Evolutionary conservation across 1,140 invertebrate genomes (phyloP), one percentile per base, ranked within the genome.

Genomic region (Oscheius sp.): DNA sequence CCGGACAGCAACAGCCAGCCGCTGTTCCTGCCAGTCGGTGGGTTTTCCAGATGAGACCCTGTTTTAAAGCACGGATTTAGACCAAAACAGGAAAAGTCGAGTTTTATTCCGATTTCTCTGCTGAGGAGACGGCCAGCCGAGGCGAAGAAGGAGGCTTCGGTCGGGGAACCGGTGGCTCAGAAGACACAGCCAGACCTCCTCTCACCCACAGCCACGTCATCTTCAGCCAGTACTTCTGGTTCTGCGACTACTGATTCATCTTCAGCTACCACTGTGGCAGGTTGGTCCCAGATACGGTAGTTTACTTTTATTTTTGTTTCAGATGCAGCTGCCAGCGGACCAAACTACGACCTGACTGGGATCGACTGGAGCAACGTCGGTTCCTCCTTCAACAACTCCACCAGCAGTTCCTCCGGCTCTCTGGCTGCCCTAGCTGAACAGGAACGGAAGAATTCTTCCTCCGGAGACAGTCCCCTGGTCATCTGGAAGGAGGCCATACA

Each of bases 41-140:
- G 7, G 4, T 15, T 13, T 55, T 55, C 7, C 4, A 4, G 4
- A 7, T 55, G 23, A 55, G 7, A 7, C 4, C 49, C 15, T 7
- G 7, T 55, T 13, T 55, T 55, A 55, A 26, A 23, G 7, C 23
- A n/a, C n/a, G n/a, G n/a, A n/a, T n/a, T n/a, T n/a, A n/a, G n/a
- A n/a, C n/a, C n/a, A n/a, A n/a, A n/a, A n/a, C n/a, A n/a, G n/a
- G n/a, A n/a, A n/a, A n/a, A n/a, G n/a, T n/a, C 65, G 15, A 35
- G 32, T 20, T 73, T 66, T 46, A 68, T 74, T 64, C 66, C 66
- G 26, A 63, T 46, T 1, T 72, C 59, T 13, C 61, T 71, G 15
- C 52, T 69, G 18, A 23, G 46, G 20, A 61, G 32, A 23, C 42
- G 29, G 2, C 72, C 46, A 76, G 26, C 36, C 26, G 58, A 55